Evolutionary conservation across 2,113 vertebrate genomes (phyloP), one percentile per base, ranked within the genome.

Genomic region (Carassius carassius): DNA sequence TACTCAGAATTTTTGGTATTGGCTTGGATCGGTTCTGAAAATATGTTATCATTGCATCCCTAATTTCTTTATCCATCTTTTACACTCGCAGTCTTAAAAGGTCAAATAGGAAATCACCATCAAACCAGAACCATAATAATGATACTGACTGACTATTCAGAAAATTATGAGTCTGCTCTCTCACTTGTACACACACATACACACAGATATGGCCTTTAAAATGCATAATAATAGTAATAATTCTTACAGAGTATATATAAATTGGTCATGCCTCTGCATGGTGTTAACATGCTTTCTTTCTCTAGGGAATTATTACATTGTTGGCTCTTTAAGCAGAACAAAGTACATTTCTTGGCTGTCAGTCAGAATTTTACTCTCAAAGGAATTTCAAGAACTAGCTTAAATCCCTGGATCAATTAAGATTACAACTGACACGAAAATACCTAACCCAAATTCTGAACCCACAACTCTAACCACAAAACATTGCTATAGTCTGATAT

Each of bases 21-120:
- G 29, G 29, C 29, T 29, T 29, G 29, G 29, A 29, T 29, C 29
- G 29, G 29, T 29, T 29, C 29, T 29, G 29, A 29, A 29, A 29
- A 29, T n/a, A 29, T 29, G 1, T 1, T 29, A 29, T 29, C 29
- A 2, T 29, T 29, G 29, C 29, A 29, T 29, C 16, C 23, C 2
- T 37, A 10, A 32, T 58, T 60, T 56, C 7, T 73, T 17, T 65
- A 37, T 13, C 16, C 16, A 72, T 72, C 25, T 35, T 32, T 51
- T 44, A 83, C 3, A 13, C 60, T 63, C 37, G 12, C 5, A n/a
- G 14, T 60, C 69, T 69, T 16, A 51, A 76, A 78, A 56, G 80
- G 92, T 92, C 92, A 86, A 92, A 93, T 75, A 87, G 84, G 78
- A 84, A 89, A 90, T 88, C 88, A 89, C 85, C 82, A 90, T 88